These are phyloP conservation scores for Corbicula japonica DNA, from an alignment of 2,888 invertebrate genomes.

Conservation along the genomic window DNA sequence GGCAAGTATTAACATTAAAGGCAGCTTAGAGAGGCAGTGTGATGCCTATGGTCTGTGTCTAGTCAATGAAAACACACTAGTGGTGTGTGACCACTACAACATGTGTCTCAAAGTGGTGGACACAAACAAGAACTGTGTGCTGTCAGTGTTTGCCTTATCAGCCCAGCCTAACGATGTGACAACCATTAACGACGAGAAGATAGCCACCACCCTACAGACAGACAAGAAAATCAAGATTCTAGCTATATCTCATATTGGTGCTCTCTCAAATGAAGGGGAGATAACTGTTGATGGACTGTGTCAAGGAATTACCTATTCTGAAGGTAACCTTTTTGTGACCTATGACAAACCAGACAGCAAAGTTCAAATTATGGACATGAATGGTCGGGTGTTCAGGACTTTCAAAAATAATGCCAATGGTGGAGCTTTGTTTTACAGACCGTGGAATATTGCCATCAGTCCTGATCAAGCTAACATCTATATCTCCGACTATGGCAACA, in stretches of 20 bases:
- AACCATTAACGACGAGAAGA: conserved; percentile 23
- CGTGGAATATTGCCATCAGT: conserved; percentile 33
- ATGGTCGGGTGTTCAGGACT: conserved; percentile 26
- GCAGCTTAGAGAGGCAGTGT: conserved; percentile 23
- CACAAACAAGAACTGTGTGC: conserved; percentile 27
- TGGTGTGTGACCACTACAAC: conserved; percentile 34
- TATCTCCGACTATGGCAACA: conserved; percentile 22
- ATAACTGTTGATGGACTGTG: conserved; percentile 21
- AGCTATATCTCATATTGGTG: conserved; percentile 11
- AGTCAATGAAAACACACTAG: conserved; percentile 24
- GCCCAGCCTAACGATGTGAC: conserved; percentile 35
- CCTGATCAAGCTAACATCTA: conserved; percentile 30
- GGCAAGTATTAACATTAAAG: conserved; percentile 30
- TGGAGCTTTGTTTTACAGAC: conserved; percentile 25
- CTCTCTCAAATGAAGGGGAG: conserved; percentile 19
- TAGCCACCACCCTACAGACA: conserved; percentile 23
- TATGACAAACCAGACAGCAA: conserved; percentile 31
- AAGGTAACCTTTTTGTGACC: conserved; percentile 26
- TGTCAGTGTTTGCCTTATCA: conserved; percentile 28
- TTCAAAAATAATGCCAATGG: conserved; percentile 30
- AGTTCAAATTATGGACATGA: conserved; percentile 29
- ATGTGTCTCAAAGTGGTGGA: conserved; percentile 32
- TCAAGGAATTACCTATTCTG: conserved; percentile 32
- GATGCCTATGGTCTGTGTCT: conserved; percentile 33
- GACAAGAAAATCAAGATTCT: conserved; percentile 30